Base-by-base conservation (phyloP, 2,888 invertebrate species). In the Eudasyphora cyanicolor region DNA sequence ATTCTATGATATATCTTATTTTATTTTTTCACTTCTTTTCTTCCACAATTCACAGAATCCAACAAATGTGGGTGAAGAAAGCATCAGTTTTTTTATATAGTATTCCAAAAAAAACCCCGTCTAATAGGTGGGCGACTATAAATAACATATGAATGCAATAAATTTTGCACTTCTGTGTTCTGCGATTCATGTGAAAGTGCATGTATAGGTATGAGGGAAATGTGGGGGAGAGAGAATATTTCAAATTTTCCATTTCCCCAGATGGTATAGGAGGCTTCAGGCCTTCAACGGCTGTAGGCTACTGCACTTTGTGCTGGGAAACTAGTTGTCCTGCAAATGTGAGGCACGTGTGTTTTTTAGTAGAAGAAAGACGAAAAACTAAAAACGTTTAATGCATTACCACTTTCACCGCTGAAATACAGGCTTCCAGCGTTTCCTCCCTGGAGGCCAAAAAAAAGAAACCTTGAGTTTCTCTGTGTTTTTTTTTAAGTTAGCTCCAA, bases 121-220 rank as follows among this genome's bases (percentile, higher is more conserved):
- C 1, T 57, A 2, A 1, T n/a, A 4, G 70, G 74, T 74, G 78
- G 79, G 71, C 76, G 64, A 60, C 67, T 67, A 76, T 82, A 79
- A 73, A 76, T 79, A 51, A 75, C 24, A 76, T 57, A 71, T 71
- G 35, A 64, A 67, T 74, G 67, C 74, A 67, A 79, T 74, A 78
- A 82, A 82, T 75, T 70, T 75, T n/a, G n/a, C n/a, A n/a, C n/a
- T n/a, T n/a, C n/a, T 60, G 29, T 6, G 64, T 64, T 8, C 8
- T 38, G n/a, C n/a, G 45, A 4, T 45, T 45, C 45, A 45, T 12
- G 10, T 14, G 38, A 38, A 38, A 8, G n/a, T n/a, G n/a, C n/a
- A n/a, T n/a, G n/a, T n/a, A n/a, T n/a, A n/a, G n/a, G n/a, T n/a
- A n/a, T n/a, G n/a, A n/a, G n/a, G n/a, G n/a, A n/a, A n/a, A n/a